These are phyloP conservation scores for Parnassius apollo DNA, from an alignment of 2,888 invertebrate species.

Conservation along the genomic window DNA sequence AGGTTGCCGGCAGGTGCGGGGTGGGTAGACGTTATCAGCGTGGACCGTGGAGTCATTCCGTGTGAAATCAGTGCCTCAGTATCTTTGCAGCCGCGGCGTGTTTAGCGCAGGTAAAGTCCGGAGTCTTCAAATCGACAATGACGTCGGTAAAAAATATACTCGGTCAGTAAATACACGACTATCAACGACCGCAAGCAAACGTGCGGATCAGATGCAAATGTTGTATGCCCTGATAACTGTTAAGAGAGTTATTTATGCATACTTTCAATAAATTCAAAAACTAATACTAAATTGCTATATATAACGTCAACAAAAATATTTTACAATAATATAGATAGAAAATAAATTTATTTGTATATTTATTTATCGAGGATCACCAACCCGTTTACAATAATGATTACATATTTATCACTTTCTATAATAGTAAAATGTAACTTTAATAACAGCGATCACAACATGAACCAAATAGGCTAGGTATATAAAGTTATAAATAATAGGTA, in stretches of 20 bases:
- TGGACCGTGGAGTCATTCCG: conserved; percentile 8
- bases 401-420: too few species aligned
- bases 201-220: conserved; percentile 15
- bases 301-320: too few species aligned
- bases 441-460: too few species aligned
- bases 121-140: conserved; percentile 6
- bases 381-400: too few species aligned
- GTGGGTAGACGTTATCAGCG: conserved; percentile 23
- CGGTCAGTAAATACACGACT: conserved; percentile 25
- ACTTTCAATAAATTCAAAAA: background rate
- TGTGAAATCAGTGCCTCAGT: conserved; percentile 19
- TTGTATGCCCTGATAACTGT: conserved; percentile 13
- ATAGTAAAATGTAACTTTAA: too few species aligned
- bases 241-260: conserved; percentile 5
- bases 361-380: too few species aligned
- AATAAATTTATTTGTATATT: too few species aligned
- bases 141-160: conserved; percentile 18
- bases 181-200: conserved; percentile 13
- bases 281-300: too few species aligned
- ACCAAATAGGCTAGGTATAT: too few species aligned
- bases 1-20: conserved; percentile 18
- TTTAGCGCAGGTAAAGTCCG: conserved; percentile 15
- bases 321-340: too few species aligned
- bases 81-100: background rate
- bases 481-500: too few species aligned